Base-by-base conservation (phyloP, 2,113 vertebrate genomes). In the Clarias macrocephalus region DNA sequence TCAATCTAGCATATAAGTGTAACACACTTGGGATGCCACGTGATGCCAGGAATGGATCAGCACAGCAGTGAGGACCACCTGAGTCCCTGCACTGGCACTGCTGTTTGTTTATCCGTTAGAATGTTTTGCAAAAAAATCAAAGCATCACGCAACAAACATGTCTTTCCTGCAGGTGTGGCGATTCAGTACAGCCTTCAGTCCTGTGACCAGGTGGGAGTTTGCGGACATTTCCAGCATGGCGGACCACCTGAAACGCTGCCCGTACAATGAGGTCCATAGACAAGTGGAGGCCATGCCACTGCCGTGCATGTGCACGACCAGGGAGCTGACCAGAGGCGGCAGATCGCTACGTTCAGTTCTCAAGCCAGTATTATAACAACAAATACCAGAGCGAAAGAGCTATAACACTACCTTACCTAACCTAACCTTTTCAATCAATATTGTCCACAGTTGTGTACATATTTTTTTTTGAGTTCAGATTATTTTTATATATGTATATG, bases 121-220 rank as follows among this genome's bases (percentile, higher is more conserved):
- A 62, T 25, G 30, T 62, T 25, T 81, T 15, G 79, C 56, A 62
- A 48, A 16, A 62, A 30, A 30, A 19, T 80, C 18, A 30, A 62
- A 86, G 21, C 82, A 59, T 16, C 54, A 18, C 10, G 2, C 33
- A 23, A 76, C 48, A 57, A 1, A 25, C 37, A 23, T 52, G 56
- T 16, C 94, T 94, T 83, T 93, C 86, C 94, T 91, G 75, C 92
- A 99, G 98, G 97, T 99, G 15, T 99, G 98, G 98, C 93, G 96
- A 92, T 99, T 99, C 95, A 99, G 97, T 93, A 99, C 97, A 16
- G 96, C 97, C 56, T 99, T 99, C 93, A 97, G 96, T 93, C 96
- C 96, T 0, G 97, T 99, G 88, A 95, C 93, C 0, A 96, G 96
- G 0, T 99, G 98, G 98, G 97, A 96, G 73, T 99, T 99, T 93